phyloP scores from a whole-genome alignment of 2,113 vertebrate genomes.

The Lophotis ruficrista region DNA sequence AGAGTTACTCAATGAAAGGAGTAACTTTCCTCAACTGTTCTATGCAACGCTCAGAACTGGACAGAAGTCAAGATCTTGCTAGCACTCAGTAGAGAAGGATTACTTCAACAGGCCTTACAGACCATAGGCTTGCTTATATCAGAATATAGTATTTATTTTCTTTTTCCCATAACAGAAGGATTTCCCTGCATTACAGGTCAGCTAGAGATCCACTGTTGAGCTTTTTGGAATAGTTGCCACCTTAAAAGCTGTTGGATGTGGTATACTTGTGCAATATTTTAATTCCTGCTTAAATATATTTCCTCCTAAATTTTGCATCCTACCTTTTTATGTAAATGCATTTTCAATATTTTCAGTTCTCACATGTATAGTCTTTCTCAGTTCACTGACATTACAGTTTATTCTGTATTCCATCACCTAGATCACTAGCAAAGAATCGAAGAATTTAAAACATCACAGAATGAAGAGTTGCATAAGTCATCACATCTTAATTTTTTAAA shows the following conservation, averaged over 20 bases:
- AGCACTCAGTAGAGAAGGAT: not conserved
- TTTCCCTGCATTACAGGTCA: not conserved
- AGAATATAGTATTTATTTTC: not conserved
- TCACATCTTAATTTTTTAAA: not conserved
- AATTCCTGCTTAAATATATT: not conserved
- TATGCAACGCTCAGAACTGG: not conserved
- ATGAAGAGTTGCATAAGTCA: not conserved
- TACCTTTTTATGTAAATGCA: not conserved
- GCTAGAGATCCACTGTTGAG: not conserved
- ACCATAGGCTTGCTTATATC: not conserved
- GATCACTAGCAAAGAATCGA: not conserved
- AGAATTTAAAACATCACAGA: not conserved
- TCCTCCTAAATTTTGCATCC: not conserved
- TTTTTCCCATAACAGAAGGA: not conserved
- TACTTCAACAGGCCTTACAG: not conserved
- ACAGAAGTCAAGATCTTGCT: not conserved
- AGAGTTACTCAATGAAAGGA: not conserved
- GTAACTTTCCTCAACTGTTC: not conserved
- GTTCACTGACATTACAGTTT: not conserved
- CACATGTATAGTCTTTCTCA: not conserved
- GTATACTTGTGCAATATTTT: rapidly evolving
- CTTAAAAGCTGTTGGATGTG: not conserved
- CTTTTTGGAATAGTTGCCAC: not conserved
- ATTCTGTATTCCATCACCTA: not conserved
- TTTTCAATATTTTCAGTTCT: not conserved